These are phyloP conservation scores for Athene noctua DNA, from an alignment of 2,113 vertebrate species.

Conservation along the genomic window DNA sequence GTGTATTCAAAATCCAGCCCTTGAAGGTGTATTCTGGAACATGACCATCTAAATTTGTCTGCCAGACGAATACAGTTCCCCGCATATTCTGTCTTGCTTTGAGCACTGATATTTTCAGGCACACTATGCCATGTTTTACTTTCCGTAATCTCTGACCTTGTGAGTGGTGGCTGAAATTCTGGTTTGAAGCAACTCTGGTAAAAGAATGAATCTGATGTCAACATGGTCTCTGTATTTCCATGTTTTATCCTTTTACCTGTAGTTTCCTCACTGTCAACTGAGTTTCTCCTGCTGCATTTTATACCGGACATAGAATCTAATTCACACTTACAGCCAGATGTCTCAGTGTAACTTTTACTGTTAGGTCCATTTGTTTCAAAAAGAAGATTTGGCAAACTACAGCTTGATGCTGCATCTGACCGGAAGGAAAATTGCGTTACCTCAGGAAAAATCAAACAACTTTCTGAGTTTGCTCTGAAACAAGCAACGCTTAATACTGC, in stretches of 20 bases:
- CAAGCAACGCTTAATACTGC: not conserved
- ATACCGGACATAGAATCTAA: slow-evolving; percentile 4
- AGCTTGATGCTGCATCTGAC: slow-evolving; percentile 27
- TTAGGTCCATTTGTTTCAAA: slow-evolving; percentile 42
- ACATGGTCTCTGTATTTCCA: not conserved
- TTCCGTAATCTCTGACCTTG: not conserved
- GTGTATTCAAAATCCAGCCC: slow-evolving; percentile 6
- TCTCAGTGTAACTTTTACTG: not conserved
- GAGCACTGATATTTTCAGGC: slow-evolving; percentile 59
- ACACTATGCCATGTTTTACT: slow-evolving; percentile 49
- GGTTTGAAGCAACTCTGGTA: not conserved
- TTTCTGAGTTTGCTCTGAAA: slow-evolving; percentile 66
- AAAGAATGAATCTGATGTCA: not conserved
- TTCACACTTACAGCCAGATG: not conserved
- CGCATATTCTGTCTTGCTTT: not conserved
- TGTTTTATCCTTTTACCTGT: not conserved
- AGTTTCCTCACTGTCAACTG: not conserved
- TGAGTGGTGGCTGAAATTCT: not conserved
- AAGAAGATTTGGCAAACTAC: slow-evolving; percentile 66
- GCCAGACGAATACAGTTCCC: not conserved
- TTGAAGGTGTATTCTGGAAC: slow-evolving; percentile 49
- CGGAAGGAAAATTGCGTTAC: not conserved
- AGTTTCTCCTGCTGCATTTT: slow-evolving; percentile 13
- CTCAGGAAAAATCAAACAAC: slow-evolving; percentile 25
- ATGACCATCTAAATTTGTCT: slow-evolving; percentile 44